Base-by-base conservation (phyloP, 2,888 invertebrate species). In the Metellina segmentata region DNA sequence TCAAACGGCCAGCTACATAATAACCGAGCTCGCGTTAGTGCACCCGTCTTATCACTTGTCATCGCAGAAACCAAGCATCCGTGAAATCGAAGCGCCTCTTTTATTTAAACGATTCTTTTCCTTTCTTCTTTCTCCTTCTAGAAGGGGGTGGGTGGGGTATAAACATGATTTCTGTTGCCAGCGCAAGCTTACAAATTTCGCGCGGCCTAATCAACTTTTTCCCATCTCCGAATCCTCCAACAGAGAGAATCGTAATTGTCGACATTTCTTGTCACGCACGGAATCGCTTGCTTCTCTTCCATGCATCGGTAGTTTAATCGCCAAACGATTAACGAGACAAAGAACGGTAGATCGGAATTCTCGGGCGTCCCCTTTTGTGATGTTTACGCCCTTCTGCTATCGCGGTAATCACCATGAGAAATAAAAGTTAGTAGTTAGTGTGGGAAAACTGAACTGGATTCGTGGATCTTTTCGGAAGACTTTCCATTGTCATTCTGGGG, bases 191-290 rank as follows among this genome's bases (percentile, higher is more conserved):
- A 72, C 70, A 19, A 83, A 83, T 82, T 74, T 72, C n/a, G 48
- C 34, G 77, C 49, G 11, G 11, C 69, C 34, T 51, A 20, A 20
- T n/a, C 49, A 85, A 71, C 78, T 77, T 74, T 74, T 79, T 87
- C 87, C 71, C 87, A 79, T 70, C 79, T 51, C 79, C 74, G 69
- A 74, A 71, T 77, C 69, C 77, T 77, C 82, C 89, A 82, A 75
- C 82, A 75, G 82, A 89, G 69, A n/a, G n/a, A 72, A 72, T 90
- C 70, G 79, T 90, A 77, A 90, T 83, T 79, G 82, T 79, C 85
- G 78, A 78, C 78, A 85, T 90, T 90, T 88, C 53, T 83, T 75
- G 83, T 83, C 89, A 90, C 85, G 89, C 89, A 90, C 89, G 85
- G 72, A 72, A 72, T 52, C 34, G 34, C 4, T 34, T 34, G 34